Evolutionary conservation across 2,113 vertebrate genomes (phyloP), one percentile per base, ranked within the genome.

Genomic region (Bungarus multicinctus): DNA sequence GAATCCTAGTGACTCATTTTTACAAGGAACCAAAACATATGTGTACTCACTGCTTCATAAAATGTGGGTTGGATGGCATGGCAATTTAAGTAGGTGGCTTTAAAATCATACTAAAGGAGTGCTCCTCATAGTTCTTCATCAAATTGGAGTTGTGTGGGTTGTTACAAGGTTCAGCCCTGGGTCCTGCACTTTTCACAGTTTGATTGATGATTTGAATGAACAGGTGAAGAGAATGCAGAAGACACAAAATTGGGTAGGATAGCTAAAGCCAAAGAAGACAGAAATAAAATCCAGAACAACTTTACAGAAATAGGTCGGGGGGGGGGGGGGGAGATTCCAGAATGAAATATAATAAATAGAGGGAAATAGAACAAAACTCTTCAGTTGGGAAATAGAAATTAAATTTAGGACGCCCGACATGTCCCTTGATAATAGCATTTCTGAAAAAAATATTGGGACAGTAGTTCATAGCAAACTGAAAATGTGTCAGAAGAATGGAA

Each of bases 311-410:
- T 39, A 39, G 60, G 14, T 30, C 2, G 2, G 69, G 5, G 12
- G 0, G 5, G 69, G 5, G 4, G 1, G 6, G 1, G 5, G 4
- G 1, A 2, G 1, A 20, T 22, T 14, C n/a, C n/a, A 50, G 60
- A 64, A 64, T 64, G 69, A 81, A 81, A 81, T 20, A 81, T 20
- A 81, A 39, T 81, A 81, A 5, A 50, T 50, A 50, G 47, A 81
- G 34, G 69, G 2, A 81, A 39, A 39, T 81, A 39, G 64, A 69
- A 69, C 34, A 81, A 9, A 81, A 81, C 16, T 39, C 69, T 81
- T 81, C 69, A 39, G 16, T 81, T 81, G 18, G 34, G 69, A 81
- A 81, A 81, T 22, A 81, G 34, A 81, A 81, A 81, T 81, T 34
- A 81, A 81, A 81, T 81, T 81, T 81, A 81, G 74, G 74, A 43